phyloP scores from a whole-genome alignment of 2,797 vertebrate species.

The Sparus aurata region DNA sequence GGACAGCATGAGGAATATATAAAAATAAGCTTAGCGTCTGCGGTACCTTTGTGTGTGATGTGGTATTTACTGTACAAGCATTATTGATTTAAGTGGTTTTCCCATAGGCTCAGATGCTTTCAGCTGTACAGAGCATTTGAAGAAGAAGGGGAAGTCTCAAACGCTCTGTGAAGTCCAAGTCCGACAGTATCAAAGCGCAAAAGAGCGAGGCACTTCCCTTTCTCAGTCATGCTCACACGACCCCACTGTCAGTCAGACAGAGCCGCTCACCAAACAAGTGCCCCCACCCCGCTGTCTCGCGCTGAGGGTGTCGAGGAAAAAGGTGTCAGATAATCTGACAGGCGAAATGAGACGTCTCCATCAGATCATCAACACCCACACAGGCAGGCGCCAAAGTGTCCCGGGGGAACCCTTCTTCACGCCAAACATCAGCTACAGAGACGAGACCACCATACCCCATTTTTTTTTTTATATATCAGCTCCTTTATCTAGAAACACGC shows the following conservation, averaged over 20 bases:
- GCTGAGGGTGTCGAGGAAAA: conserved; percentile 62
- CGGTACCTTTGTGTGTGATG: not conserved
- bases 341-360: conserved; percentile 80
- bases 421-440: conserved; percentile 46
- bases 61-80: conserved; percentile 18
- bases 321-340: conserved; percentile 80
- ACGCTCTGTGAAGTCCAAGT: conserved; percentile 34
- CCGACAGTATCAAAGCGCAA: conserved; percentile 62
- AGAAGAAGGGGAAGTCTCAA: conserved; percentile 22
- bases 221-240: conserved; percentile 71
- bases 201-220: conserved; percentile 51
- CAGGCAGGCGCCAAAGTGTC: conserved; percentile 71
- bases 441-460: conserved; percentile 28
- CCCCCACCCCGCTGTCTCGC: conserved; percentile 63
- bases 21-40: not conserved
- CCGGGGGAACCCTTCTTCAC: conserved; percentile 53
- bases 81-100: conserved; percentile 52
- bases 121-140: conserved; percentile 26
- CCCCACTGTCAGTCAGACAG: conserved; percentile 78
- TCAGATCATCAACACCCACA: conserved; percentile 79
- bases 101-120: conserved; percentile 25
- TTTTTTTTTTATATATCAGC: conserved; percentile 37
- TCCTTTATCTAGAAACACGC: conserved; percentile 15
- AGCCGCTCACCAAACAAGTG: conserved; percentile 53
- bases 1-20: conserved; percentile 2